These are phyloP conservation scores for Platycheirus albimanus DNA, from an alignment of 2,888 invertebrate species.

Conservation along the genomic window DNA sequence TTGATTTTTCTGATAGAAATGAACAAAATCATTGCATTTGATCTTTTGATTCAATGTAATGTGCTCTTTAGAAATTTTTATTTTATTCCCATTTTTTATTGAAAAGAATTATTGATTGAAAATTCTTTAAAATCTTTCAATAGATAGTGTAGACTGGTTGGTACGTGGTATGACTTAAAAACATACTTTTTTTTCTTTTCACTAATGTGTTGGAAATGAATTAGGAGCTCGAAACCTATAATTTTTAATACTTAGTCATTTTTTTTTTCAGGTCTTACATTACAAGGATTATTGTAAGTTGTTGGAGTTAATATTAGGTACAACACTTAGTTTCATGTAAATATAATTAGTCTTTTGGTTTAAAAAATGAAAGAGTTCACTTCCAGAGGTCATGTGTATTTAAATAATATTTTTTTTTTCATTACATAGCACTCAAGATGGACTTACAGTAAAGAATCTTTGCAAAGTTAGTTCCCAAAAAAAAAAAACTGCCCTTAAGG, in stretches of 20 bases:
- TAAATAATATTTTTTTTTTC: no score
- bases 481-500: no score
- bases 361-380: no score
- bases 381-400: no score
- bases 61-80: no score
- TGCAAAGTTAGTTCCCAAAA: no score
- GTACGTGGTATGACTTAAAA: neutral
- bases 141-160: neutral
- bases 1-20: constrained; percentile 37
- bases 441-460: no score
- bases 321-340: no score
- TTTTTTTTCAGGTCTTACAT: neutral
- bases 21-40: constrained; percentile 12
- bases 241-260: neutral
- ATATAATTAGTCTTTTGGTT: no score
- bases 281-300: no score
- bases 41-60: constrained; percentile 5
- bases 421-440: no score
- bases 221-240: constrained; percentile 9
- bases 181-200: neutral
- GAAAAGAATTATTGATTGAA: constrained; percentile 14
- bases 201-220: neutral
- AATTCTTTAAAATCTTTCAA: constrained; percentile 22
- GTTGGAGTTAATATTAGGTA: neutral
- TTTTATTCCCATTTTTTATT: neutral